Evolutionary conservation across 2,888 invertebrate genomes (phyloP).

Genomic region (Syritta pipiens): DNA sequence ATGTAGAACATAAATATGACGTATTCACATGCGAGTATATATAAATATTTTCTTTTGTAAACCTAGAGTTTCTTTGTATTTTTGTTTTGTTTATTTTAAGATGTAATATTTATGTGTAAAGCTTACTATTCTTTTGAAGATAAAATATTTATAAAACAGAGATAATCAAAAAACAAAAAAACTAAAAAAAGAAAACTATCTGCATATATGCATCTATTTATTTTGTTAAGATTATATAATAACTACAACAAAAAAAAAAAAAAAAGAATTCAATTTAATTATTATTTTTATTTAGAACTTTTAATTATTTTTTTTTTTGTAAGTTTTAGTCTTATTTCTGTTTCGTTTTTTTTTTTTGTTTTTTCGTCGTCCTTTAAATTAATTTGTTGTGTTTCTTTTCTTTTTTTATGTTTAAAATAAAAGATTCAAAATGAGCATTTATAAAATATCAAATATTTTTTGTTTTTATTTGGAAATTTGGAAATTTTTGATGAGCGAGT

Average conservation of each 20-base stretch:
- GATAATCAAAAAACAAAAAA: constrained; percentile 11
- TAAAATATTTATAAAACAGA: constrained; percentile 27
- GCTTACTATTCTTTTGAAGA: constrained; percentile 4
- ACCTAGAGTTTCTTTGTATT: not conserved
- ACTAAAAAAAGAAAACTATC: no score
- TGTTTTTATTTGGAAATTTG: not conserved
- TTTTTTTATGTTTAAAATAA: constrained; percentile 32
- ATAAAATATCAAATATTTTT: not conserved
- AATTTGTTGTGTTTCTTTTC: constrained; percentile 23
- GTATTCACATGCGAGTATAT: not conserved
- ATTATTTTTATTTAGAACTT: constrained; percentile 16
- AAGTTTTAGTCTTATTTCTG: constrained; percentile 10
- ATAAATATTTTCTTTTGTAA: constrained; percentile 6
- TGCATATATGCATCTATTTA: constrained; percentile 30
- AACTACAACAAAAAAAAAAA: constrained; percentile 1
- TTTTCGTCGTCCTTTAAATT: not conserved
- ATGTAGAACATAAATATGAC: constrained; percentile 27
- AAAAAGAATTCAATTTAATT: constrained; percentile 23
- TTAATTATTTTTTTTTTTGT: constrained; percentile 11
- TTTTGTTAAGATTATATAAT: constrained; percentile 34
- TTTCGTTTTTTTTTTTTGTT: not conserved
- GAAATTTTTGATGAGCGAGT: no score
- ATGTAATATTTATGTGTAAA: constrained; percentile 10
- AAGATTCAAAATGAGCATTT: not conserved
- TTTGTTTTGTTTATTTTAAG: constrained; percentile 26